These are phyloP conservation scores for Biston betularia DNA, from an alignment of 2,888 invertebrate genomes.

Conservation along the genomic window DNA sequence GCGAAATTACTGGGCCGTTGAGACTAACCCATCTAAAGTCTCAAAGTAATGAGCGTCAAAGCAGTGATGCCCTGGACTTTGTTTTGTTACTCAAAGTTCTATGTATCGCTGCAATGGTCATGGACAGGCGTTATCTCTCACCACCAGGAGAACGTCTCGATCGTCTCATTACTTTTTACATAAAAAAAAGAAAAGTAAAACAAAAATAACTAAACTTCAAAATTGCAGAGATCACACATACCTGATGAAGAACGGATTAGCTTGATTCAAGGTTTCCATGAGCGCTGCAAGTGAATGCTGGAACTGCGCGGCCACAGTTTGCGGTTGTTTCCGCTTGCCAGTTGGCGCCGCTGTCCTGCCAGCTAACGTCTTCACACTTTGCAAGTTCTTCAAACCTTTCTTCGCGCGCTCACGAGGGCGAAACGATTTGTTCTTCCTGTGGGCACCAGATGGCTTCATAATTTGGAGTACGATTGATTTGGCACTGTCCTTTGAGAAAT, in stretches of 20 bases:
- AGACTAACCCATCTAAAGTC: no score
- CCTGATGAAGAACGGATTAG: constrained; percentile 86
- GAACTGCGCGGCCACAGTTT: constrained; percentile 98
- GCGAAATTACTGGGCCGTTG: no score
- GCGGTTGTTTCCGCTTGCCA: constrained; percentile 92
- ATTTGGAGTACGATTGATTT: constrained; percentile 2
- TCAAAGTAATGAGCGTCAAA: no score
- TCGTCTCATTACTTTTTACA: no score
- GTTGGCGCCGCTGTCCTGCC: constrained; percentile 89
- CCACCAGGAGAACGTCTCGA: no score
- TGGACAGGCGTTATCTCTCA: no score
- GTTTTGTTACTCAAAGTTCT: no score
- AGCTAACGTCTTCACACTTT: constrained; percentile 96
- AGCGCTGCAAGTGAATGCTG: constrained; percentile 96
- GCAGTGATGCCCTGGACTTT: no score
- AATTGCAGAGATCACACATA: constrained; percentile 41
- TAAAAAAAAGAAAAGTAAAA: no score
- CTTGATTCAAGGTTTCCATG: constrained; percentile 97
- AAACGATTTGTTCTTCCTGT: constrained; percentile 97
- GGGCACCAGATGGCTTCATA: constrained; percentile 14
- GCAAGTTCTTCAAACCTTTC: constrained; percentile 95
- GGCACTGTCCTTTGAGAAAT: constrained; percentile 41
- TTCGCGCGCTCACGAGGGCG: constrained; percentile 94
- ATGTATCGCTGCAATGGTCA: no score
- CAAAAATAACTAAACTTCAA: neutral